Evolutionary conservation across 2,888 invertebrate species (phyloP), one percentile per base, ranked within the genome.

Genomic region (Diaperis boleti): DNA sequence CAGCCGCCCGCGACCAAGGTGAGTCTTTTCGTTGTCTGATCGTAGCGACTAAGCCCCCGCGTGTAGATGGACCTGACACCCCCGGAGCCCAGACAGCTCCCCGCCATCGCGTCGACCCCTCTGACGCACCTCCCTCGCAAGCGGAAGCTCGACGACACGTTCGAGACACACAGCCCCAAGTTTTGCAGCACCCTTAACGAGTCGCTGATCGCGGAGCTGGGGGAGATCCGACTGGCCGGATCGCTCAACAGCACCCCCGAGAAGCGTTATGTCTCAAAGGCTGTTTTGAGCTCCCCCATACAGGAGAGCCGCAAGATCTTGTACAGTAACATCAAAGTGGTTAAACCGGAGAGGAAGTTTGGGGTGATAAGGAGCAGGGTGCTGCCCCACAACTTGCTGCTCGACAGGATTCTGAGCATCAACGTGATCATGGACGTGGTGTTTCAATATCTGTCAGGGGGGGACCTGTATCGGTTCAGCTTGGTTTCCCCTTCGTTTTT

Each of bases 151-250:
- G 52, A 60, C 11, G 59, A 47, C 1, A 47, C 49, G 2, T 11
- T 73, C 10, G 72, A 72, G 31, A 55, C n/a, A n/a, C n/a, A n/a
- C n/a, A 65, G 69, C 8, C 72, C 72, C 6, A 66, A 71, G 65
- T 72, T 73, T 66, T 78, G 76, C 1, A 79, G 78, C 64, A 78
- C 78, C 0, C 65, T 78, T 11, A 79, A 79, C 61, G 78, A 77
- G 54, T 77, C 78, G 8, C 69, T 79, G 26, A 69, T 76, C 20
- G 67, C 70, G 18, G 70, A 75, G 42, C 67, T 80, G 14, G 76
- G 79, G 64, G 74, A 74, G 14, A 74, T 75, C 57, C 67, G 72
- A 11, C 59, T 71, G 17, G 64, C 65, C 29, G 56, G 55, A n/a
- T n/a, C n/a, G 4, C 64, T 69, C 2, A 69, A 70, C 3, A 68